phyloP scores from a whole-genome alignment of 2,113 vertebrate genomes.

The Cottus gobio region DNA sequence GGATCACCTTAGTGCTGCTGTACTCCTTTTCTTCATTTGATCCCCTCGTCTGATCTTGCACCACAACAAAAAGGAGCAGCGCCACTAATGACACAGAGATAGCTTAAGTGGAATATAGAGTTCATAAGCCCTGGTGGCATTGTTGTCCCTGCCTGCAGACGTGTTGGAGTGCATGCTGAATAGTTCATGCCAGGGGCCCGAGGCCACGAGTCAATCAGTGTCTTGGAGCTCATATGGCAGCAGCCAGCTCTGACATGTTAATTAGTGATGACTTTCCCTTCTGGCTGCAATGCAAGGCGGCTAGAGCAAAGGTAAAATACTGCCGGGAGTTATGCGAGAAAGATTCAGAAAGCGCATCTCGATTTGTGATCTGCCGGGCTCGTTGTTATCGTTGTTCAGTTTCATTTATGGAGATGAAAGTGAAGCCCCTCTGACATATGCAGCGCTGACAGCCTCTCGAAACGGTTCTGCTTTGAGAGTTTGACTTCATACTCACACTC shows the following conservation, averaged over 20 bases:
- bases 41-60: not conserved
- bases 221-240: conserved; percentile 64
- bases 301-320: conserved; percentile 51
- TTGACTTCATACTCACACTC: conserved; percentile 29
- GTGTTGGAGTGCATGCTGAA: conserved; percentile 55
- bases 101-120: conserved; percentile 55
- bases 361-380: conserved; percentile 71
- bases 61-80: conserved; percentile 8
- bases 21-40: conserved; percentile 10
- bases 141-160: conserved; percentile 54
- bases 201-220: conserved; percentile 71
- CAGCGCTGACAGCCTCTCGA: conserved; percentile 50
- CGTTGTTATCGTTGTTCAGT: conserved; percentile 68
- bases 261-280: conserved; percentile 72
- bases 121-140: conserved; percentile 54
- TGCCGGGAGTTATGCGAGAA: conserved; percentile 49
- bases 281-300: conserved; percentile 56
- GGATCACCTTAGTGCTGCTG: conserved; percentile 43
- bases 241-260: conserved; percentile 69
- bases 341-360: conserved; percentile 40
- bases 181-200: conserved; percentile 58
- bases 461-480: conserved; percentile 13
- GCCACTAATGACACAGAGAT: conserved; percentile 27
- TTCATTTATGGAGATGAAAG: conserved; percentile 75
- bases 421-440: conserved; percentile 37